These are phyloP conservation scores for Macrochelys suwanniensis DNA, from an alignment of 2,797 vertebrate genomes.

Conservation along the genomic window DNA sequence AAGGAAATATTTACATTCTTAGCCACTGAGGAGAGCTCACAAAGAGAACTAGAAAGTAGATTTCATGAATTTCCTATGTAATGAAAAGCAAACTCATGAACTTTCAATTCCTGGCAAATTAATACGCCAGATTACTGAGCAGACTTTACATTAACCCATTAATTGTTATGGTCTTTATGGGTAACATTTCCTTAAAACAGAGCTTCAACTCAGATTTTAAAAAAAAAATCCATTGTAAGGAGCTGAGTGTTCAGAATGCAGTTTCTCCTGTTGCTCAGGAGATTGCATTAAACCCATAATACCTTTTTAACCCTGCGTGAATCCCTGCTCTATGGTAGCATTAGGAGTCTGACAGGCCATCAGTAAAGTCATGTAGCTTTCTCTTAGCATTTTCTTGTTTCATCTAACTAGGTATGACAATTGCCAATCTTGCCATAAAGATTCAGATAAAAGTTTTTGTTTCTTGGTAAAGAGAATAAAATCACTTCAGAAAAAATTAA, in stretches of 20 bases:
- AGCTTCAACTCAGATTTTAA: not conserved
- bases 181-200: not conserved
- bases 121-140: accelerated
- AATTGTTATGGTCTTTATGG: not conserved
- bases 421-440: not conserved
- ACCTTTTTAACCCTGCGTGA: not conserved
- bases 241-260: accelerated
- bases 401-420: not conserved
- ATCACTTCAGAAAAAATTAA: constrained; percentile 14
- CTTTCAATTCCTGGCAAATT: accelerated
- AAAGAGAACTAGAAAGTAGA: not conserved
- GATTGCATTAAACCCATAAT: not conserved
- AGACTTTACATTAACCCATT: not conserved
- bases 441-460: constrained; percentile 7
- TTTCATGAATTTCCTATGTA: not conserved
- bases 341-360: not conserved
- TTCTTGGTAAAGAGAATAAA: constrained; percentile 24
- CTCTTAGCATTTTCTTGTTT: not conserved
- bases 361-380: not conserved
- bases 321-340: constrained; percentile 23
- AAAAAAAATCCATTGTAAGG: not conserved
- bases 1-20: constrained; percentile 33
- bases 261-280: not conserved
- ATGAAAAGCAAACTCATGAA: not conserved
- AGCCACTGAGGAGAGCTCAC: not conserved